phyloP scores from a whole-genome alignment of 1,140 invertebrate genomes.

The Oreohelix idahoensis region DNA sequence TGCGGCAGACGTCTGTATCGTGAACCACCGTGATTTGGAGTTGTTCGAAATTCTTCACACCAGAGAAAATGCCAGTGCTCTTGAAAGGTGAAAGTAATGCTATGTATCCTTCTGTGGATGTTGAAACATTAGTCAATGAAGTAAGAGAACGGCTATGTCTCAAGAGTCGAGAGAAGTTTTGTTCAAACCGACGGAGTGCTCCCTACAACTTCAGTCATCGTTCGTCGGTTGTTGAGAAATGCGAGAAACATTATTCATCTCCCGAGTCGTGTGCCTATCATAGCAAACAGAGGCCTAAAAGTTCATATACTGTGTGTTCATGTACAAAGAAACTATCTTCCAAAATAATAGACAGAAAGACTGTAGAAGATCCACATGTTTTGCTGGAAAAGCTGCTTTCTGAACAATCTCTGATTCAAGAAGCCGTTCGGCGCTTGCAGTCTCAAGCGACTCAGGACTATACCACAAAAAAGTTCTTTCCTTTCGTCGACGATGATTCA shows the following conservation, averaged over 20 bases:
- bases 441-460: neutral
- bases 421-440: slow-evolving; percentile 50
- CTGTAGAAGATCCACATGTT: slow-evolving; percentile 32
- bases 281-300: neutral
- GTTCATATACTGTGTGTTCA: neutral
- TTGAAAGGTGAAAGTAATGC: neutral
- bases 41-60: neutral
- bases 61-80: neutral
- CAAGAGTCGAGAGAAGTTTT: slow-evolving; percentile 45
- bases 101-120: slow-evolving; percentile 17
- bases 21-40: neutral
- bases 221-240: neutral
- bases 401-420: slow-evolving; percentile 56
- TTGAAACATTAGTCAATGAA: slow-evolving; percentile 43
- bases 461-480: neutral
- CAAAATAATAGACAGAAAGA: neutral
- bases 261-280: slow-evolving; percentile 27
- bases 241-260: slow-evolving; percentile 7
- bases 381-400: slow-evolving; percentile 47
- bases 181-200: slow-evolving; percentile 19
- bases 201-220: slow-evolving; percentile 23
- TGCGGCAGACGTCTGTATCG: neutral
- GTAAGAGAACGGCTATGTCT: slow-evolving; percentile 47
- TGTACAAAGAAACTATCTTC: slow-evolving; percentile 1
- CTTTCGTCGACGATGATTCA: neutral